These are phyloP conservation scores for Periophthalmodon schlosseri DNA, from an alignment of 2,113 vertebrate species.

Conservation along the genomic window DNA sequence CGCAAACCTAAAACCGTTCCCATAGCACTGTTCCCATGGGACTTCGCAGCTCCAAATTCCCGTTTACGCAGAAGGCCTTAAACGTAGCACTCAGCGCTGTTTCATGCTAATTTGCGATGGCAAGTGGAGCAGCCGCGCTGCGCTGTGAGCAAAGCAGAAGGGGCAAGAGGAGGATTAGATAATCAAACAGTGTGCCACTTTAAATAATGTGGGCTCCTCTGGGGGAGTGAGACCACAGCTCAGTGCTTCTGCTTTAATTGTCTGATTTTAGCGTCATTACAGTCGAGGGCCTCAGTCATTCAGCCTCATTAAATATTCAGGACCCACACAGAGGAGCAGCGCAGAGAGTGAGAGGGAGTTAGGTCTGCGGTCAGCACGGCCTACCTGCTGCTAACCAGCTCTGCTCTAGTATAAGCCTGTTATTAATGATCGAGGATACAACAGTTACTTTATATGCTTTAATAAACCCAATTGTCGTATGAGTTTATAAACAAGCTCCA, in stretches of 20 bases:
- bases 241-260: slow-evolving; percentile 79
- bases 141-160: slow-evolving; percentile 73
- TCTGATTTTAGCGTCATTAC: slow-evolving; percentile 80
- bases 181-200: slow-evolving; percentile 79
- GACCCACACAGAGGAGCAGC: slow-evolving; percentile 63
- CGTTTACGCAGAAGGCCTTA: slow-evolving; percentile 51
- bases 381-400: background rate
- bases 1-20: slow-evolving; percentile 48
- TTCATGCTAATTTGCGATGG: slow-evolving; percentile 75
- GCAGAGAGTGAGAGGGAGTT: slow-evolving; percentile 36
- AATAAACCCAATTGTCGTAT: background rate
- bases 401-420: slow-evolving; percentile 1
- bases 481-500: background rate
- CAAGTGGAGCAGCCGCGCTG: slow-evolving; percentile 67
- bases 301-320: slow-evolving; percentile 81
- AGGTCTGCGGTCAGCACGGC: slow-evolving; percentile 8
- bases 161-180: slow-evolving; percentile 76
- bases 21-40: slow-evolving; percentile 40
- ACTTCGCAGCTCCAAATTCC: slow-evolving; percentile 37
- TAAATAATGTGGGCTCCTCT: slow-evolving; percentile 77
- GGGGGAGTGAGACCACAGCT: slow-evolving; percentile 75
- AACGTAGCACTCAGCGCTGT: slow-evolving; percentile 64
- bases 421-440: background rate
- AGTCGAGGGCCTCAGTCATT: slow-evolving; percentile 79
- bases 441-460: background rate